A percentile compares a stretch with the other conserved stretches of the same genome.
These are phyloP conservation scores for Pygathrix nemaeus DNA, from an alignment of 2,113 vertebrate genomes.

Conservation along the genomic window DNA sequence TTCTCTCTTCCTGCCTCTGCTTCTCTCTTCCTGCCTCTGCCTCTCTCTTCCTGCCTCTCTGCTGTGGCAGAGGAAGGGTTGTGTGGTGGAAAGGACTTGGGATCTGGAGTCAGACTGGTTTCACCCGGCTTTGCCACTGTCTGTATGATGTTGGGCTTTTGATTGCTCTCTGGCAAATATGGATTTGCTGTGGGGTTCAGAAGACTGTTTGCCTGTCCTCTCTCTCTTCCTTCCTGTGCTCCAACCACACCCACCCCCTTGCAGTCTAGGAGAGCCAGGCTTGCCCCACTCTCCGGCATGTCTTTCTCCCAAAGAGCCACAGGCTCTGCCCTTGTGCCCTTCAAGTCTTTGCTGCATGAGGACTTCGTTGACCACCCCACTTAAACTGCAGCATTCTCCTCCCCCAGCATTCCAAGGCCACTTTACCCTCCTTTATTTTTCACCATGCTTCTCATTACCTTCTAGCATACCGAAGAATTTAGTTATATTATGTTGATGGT, in stretches of 20 bases:
- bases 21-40: too few relatives aligned
- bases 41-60: background rate
- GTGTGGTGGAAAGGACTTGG: background rate
- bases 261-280: background rate
- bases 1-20: too few relatives aligned
- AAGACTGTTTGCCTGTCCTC: background rate
- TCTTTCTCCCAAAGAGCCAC: background rate
- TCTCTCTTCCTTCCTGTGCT: background rate
- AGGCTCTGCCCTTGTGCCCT: too few relatives aligned
- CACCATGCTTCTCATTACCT: background rate
- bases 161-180: background rate
- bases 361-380: background rate
- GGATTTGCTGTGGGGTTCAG: background rate
- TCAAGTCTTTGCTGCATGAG: background rate
- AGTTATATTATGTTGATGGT: background rate
- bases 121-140: background rate
- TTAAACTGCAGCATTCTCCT: background rate
- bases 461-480: background rate
- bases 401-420: background rate
- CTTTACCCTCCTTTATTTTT: background rate
- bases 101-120: background rate
- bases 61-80: too few relatives aligned
- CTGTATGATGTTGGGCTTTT: background rate
- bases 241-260: too few relatives aligned
- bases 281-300: background rate